phyloP scores from a whole-genome alignment of 2,113 vertebrate genomes.

The Ia io region DNA sequence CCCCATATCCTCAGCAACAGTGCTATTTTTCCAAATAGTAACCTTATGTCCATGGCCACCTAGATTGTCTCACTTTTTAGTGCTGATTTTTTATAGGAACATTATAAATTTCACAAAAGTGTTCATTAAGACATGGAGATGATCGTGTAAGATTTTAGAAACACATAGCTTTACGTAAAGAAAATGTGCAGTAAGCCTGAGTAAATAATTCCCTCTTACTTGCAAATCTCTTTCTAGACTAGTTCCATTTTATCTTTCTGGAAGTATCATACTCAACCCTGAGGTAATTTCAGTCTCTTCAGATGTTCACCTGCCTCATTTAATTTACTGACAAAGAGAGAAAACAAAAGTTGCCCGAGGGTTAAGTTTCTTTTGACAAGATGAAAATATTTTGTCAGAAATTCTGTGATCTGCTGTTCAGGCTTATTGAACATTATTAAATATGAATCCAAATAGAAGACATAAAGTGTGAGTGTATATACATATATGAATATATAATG shows the following conservation, averaged over 20 bases:
- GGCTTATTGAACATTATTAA: background rate
- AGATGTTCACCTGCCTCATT: background rate
- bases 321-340: constrained; percentile 19
- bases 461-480: background rate
- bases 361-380: constrained; percentile 17
- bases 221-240: background rate
- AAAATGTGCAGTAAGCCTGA: background rate
- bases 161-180: background rate
- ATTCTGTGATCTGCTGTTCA: background rate
- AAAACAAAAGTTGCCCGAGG: background rate
- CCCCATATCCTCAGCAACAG: background rate
- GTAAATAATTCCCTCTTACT: background rate
- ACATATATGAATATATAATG: background rate
- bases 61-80: background rate
- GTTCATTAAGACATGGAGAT: background rate
- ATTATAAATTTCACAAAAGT: background rate
- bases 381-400: background rate
- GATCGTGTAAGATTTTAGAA: background rate
- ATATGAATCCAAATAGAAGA: background rate
- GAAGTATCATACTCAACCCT: background rate
- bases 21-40: background rate
- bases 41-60: background rate
- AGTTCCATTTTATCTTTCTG: background rate
- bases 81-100: background rate
- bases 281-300: background rate